Conservation (phyloP, 1,140 invertebrate genomes). For the Diuraphis noxia region DNA sequence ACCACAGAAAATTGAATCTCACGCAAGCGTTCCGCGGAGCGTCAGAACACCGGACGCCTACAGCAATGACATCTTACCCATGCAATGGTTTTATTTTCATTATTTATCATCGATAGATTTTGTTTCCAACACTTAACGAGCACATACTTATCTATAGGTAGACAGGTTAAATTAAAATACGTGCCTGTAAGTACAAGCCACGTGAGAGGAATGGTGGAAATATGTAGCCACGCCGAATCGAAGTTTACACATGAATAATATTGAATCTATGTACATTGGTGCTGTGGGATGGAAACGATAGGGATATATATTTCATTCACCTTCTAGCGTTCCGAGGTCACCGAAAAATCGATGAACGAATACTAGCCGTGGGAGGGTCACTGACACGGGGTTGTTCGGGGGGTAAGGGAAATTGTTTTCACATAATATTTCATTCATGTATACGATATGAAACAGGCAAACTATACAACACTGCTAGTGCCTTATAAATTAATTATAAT, state of each 20-base stretch:
- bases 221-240: neutral
- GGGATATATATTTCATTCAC: conserved; percentile 1
- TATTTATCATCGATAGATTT: neutral
- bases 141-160: neutral
- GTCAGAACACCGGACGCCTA: neutral
- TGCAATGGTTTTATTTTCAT: neutral
- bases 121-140: neutral
- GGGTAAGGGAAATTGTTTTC: neutral
- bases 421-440: conserved; percentile 8
- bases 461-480: neutral
- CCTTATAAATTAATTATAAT: neutral
- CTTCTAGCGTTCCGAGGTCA: neutral
- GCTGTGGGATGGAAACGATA: neutral
- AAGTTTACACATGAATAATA: neutral
- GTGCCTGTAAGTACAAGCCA: neutral
- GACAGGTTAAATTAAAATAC: neutral
- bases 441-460: neutral
- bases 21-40: neutral
- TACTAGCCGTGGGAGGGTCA: neutral
- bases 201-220: neutral
- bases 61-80: neutral
- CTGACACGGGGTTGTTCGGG: neutral
- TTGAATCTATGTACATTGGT: neutral
- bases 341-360: conserved; percentile 9
- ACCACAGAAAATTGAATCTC: neutral